phyloP scores from a whole-genome alignment of 2,797 vertebrate species.

The Potorous gilbertii region DNA sequence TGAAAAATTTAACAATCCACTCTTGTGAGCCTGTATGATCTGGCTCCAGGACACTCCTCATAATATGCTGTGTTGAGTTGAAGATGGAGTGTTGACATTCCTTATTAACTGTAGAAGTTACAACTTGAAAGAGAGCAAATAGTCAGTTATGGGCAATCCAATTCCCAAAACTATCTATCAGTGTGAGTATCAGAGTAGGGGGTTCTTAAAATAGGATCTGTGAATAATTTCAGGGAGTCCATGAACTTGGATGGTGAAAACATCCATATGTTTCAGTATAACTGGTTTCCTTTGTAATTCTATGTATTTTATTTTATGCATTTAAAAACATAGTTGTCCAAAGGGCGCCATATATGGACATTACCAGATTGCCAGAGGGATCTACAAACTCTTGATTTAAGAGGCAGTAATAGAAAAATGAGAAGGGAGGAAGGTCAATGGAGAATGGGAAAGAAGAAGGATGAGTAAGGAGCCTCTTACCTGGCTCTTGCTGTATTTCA shows the following conservation, averaged over 20 bases:
- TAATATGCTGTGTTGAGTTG: not conserved
- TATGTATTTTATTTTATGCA: not conserved
- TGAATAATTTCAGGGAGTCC: not conserved
- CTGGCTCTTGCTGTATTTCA: constrained; percentile 90
- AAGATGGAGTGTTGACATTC: not conserved
- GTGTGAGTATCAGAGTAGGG: not conserved
- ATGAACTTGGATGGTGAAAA: not conserved
- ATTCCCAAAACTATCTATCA: not conserved
- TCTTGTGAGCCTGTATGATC: not conserved
- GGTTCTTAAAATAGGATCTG: not conserved
- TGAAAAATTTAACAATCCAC: not conserved
- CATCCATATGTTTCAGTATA: not conserved
- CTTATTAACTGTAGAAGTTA: not conserved
- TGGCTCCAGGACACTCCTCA: not conserved
- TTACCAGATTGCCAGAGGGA: not conserved
- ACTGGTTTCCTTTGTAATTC: not conserved
- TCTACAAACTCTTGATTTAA: not conserved
- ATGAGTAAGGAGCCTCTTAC: constrained; percentile 83
- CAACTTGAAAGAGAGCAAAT: not conserved
- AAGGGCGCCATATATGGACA: not conserved
- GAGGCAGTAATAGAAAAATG: not conserved
- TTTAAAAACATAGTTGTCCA: not conserved
- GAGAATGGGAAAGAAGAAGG: not conserved
- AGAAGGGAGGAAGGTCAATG: not conserved
- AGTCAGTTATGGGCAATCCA: not conserved